Evolutionary conservation across 2,797 vertebrate species (phyloP).

Genomic region (Serranus cabrilla): DNA sequence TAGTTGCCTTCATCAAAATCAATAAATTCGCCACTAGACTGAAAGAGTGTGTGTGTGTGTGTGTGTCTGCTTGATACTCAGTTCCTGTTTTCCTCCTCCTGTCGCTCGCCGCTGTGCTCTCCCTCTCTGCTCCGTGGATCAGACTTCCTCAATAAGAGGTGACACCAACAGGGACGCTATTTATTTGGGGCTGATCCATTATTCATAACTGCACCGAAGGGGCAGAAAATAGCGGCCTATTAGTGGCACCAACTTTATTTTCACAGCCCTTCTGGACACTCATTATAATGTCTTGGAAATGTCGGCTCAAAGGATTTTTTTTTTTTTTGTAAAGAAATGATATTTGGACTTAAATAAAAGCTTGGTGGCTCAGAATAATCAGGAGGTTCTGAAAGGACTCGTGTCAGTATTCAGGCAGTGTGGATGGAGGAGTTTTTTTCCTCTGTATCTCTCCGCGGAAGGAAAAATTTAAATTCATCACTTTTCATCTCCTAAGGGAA

Average conservation of each 20-base stretch:
- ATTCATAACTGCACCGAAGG: slow-evolving; percentile 69
- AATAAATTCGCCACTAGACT: slow-evolving; percentile 71
- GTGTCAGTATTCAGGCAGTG: slow-evolving; percentile 15
- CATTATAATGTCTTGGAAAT: slow-evolving; percentile 59
- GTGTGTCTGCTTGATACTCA: slow-evolving; percentile 39
- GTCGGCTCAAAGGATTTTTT: slow-evolving; percentile 52
- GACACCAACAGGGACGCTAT: slow-evolving; percentile 68
- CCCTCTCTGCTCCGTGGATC: slow-evolving; percentile 43
- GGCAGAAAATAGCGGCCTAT: slow-evolving; percentile 60
- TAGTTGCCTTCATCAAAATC: slow-evolving; percentile 77
- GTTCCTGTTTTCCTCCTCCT: slow-evolving; percentile 40
- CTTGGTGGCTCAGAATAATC: slow-evolving; percentile 49
- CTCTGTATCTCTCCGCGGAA: not conserved
- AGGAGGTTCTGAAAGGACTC: slow-evolving; percentile 44
- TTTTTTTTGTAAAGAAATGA: slow-evolving; percentile 29
- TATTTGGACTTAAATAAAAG: slow-evolving; percentile 46
- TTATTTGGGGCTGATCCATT: slow-evolving; percentile 74
- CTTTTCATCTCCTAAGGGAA: slow-evolving; percentile 7
- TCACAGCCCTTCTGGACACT: slow-evolving; percentile 59
- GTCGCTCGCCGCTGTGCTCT: slow-evolving; percentile 18
- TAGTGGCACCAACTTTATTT: slow-evolving; percentile 50
- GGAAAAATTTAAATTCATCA: slow-evolving; percentile 23
- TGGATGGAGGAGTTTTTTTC: slow-evolving; percentile 1
- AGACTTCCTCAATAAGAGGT: slow-evolving; percentile 65
- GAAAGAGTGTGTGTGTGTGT: slow-evolving; percentile 33